phyloP scores from a whole-genome alignment of 2,888 invertebrate genomes.

The Chaetogeoica ovagalla region DNA sequence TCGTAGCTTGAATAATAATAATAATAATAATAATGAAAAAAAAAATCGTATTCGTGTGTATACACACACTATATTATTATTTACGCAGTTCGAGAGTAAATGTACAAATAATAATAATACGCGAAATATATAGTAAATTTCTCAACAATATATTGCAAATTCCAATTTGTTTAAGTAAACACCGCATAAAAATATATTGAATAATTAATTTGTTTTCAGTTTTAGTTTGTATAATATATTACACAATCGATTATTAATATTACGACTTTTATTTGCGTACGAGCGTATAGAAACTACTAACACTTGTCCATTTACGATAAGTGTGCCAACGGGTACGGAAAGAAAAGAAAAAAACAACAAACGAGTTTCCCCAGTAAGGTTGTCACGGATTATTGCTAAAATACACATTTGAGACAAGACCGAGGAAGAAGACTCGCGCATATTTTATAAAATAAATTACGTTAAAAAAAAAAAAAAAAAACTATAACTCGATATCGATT shows the following conservation, averaged over 20 bases:
- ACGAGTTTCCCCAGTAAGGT: slow-evolving; percentile 36
- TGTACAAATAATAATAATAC: too few relatives aligned
- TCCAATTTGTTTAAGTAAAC: background rate
- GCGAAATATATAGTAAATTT: background rate
- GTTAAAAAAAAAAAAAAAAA: too few relatives aligned
- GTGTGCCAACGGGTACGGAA: slow-evolving; percentile 20
- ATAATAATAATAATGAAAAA: too few relatives aligned
- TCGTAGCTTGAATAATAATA: too few relatives aligned
- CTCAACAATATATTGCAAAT: background rate
- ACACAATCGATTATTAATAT: slow-evolving; percentile 14
- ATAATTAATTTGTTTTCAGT: background rate
- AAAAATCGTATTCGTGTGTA: too few relatives aligned
- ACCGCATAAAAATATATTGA: background rate
- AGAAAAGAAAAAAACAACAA: too few relatives aligned
- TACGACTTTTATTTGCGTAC: background rate
- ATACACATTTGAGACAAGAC: background rate
- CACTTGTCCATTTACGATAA: slow-evolving; percentile 21
- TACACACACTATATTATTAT: background rate
- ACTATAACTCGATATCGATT: too few relatives aligned
- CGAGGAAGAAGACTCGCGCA: background rate
- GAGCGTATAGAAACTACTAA: background rate
- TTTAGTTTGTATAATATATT: background rate
- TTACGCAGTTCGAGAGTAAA: background rate
- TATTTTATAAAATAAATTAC: background rate
- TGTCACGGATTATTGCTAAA: slow-evolving; percentile 1